phyloP scores from a whole-genome alignment of 2,888 invertebrate species.

The Holacanthella duospinosa region DNA sequence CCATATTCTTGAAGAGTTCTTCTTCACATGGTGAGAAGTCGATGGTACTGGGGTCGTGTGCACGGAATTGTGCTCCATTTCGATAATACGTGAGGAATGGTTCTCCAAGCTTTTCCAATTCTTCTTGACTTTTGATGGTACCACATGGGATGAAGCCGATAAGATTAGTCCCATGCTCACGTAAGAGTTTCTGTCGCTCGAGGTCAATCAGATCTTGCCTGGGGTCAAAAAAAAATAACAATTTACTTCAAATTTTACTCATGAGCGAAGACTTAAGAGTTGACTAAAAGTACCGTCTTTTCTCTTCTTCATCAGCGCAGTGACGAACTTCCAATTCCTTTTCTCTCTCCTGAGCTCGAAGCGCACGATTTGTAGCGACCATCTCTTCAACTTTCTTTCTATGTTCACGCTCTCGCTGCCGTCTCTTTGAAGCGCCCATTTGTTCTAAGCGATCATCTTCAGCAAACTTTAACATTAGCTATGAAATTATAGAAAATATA shows the following conservation, averaged over 20 bases:
- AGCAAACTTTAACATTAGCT: constrained; percentile 49
- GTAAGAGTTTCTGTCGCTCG: constrained; percentile 49
- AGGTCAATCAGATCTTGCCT: constrained; percentile 44
- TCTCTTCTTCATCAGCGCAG: constrained; percentile 44
- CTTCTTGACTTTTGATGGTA: constrained; percentile 41
- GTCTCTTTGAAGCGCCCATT: constrained; percentile 47
- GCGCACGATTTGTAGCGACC: constrained; percentile 44
- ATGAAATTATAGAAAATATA: no score
- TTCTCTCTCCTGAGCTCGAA: constrained; percentile 44
- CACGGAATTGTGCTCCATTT: constrained; percentile 16
- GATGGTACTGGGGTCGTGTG: constrained; percentile 28
- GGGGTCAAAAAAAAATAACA: no score
- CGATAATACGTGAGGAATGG: constrained; percentile 30
- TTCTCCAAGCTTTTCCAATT: constrained; percentile 34
- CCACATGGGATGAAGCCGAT: constrained; percentile 52
- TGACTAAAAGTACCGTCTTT: constrained; percentile 41
- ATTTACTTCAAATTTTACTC: no score
- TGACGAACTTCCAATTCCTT: constrained; percentile 42
- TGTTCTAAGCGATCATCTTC: constrained; percentile 53
- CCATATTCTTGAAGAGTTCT: constrained; percentile 18
- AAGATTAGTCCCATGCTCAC: constrained; percentile 49
- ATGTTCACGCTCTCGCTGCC: constrained; percentile 50
- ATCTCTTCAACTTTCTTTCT: constrained; percentile 48
- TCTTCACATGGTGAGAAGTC: constrained; percentile 28
- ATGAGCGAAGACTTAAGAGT: no score